Evolutionary conservation across 92 coral and sea anemone genomes (phyloP).

Genomic region (Siderastrea siderea): DNA sequence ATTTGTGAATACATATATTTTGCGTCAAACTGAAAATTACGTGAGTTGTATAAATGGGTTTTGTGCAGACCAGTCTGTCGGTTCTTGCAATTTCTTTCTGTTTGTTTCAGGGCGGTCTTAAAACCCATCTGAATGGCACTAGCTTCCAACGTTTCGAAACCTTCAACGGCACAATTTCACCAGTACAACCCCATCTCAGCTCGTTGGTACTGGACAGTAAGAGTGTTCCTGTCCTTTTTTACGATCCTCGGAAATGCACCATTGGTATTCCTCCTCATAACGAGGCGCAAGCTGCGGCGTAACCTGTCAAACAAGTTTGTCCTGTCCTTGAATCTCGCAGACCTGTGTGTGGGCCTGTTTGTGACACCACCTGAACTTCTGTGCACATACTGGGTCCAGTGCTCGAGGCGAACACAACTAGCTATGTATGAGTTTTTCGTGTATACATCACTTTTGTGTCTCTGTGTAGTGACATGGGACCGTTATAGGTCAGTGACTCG

Average conservation of each 20-base stretch:
- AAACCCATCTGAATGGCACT: not conserved
- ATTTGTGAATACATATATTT: no score
- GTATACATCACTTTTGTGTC: constrained; percentile 42
- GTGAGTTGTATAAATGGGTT: no score
- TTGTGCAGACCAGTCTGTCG: no score
- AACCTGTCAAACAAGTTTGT: constrained; percentile 53
- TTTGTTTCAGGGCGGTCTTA: not conserved
- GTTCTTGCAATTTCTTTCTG: not conserved
- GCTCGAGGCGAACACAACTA: constrained; percentile 26
- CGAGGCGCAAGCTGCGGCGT: constrained; percentile 46
- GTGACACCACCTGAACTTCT: constrained; percentile 43
- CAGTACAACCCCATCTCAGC: not conserved
- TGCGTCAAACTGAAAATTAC: no score
- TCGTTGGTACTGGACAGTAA: constrained; percentile 51
- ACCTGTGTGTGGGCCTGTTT: constrained; percentile 49
- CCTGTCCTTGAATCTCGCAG: constrained; percentile 40
- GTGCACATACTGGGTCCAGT: constrained; percentile 26
- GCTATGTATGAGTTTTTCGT: constrained; percentile 61
- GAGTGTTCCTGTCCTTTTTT: constrained; percentile 33
- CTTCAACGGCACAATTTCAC: constrained; percentile 18
- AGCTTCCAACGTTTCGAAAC: not conserved
- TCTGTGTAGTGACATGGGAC: constrained; percentile 50
- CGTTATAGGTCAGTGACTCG: constrained; percentile 50
- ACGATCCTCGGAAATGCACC: constrained; percentile 46
- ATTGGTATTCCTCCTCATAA: constrained; percentile 20